Evolutionary conservation across 2,113 vertebrate genomes (phyloP).

Genomic region (Pomatorhinus ruficollis): DNA sequence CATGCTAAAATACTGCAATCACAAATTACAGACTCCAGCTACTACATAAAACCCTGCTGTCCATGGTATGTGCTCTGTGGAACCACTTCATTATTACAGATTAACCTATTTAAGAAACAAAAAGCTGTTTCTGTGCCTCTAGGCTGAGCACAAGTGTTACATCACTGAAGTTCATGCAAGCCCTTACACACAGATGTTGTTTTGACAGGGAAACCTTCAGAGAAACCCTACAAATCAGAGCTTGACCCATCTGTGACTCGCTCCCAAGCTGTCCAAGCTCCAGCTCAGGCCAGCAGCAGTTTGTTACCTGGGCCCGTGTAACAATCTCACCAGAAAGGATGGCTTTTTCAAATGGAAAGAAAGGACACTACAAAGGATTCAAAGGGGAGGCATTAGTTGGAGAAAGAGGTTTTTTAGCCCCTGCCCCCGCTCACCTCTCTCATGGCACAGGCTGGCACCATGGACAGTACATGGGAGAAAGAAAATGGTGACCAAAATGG

Average conservation of each 20-base stretch:
- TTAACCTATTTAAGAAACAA: background rate
- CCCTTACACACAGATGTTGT: background rate
- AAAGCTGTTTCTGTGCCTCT: background rate
- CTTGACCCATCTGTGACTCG: rapidly evolving
- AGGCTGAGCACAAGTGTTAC: background rate
- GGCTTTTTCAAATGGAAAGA: background rate
- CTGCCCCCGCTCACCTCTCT: background rate
- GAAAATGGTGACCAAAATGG: background rate
- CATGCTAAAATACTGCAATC: background rate
- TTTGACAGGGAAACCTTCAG: background rate
- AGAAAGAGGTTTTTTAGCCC: background rate
- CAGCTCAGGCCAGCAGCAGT: background rate
- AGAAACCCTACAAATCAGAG: background rate
- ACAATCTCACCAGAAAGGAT: background rate
- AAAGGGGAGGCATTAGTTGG: background rate
- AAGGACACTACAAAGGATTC: background rate
- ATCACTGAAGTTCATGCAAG: background rate
- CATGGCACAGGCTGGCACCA: background rate
- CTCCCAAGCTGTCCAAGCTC: background rate
- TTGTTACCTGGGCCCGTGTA: background rate
- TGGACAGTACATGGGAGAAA: background rate
- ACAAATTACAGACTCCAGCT: background rate
- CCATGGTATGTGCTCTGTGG: rapidly evolving
- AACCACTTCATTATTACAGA: background rate
- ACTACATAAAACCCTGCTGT: background rate